Base-by-base conservation (phyloP, 64 coral and sea anemone species). In the Acropora tenuis region DNA sequence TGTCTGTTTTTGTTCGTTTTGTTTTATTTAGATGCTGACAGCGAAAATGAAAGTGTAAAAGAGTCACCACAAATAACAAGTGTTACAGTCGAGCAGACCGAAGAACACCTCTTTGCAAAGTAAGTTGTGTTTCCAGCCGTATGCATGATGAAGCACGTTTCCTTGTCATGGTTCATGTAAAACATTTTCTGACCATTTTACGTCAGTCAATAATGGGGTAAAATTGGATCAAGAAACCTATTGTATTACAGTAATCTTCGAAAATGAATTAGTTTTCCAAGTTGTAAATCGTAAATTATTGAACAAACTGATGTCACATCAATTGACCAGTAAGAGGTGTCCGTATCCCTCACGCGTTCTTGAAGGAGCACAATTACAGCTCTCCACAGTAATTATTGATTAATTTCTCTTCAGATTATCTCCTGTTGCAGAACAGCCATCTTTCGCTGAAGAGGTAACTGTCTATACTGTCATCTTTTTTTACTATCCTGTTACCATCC, bases 31-130 rank as follows among this genome's bases (percentile, higher is more conserved):
- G 59, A 83, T 68, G 42, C 58, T 45, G 80, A 83, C 15, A 83
- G 80, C 61, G 80, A 83, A 16, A 42, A 67, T 68, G 80, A 68
- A 83, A 83, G 80, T 45, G 60, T 43, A 46, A 63, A 80, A 53
- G 48, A 68, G 61, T 83, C 80, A 18, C 59, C 80, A 15, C 58
- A 83, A 43, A 68, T 83, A 83, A 69, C 60, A 83, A 68, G 58
- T 15, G 80, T 83, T 68, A 83, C 80, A 9, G 80, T 82, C 0
- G 11, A 82, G 7, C 9, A 82, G n/a, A 60, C 79, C 10, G 30
- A 41, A 68, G 50, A 53, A 53, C 50, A 53, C 50, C 3, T 12
- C 17, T 12, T 47, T 19, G 1, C 65, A 10, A 43, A 69, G 82
- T 85, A 9, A 49, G 82, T 85, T 53, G 50, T 53, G 50, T 53